phyloP scores from a whole-genome alignment of 1,140 invertebrate species.

The Triops cancriformis region DNA sequence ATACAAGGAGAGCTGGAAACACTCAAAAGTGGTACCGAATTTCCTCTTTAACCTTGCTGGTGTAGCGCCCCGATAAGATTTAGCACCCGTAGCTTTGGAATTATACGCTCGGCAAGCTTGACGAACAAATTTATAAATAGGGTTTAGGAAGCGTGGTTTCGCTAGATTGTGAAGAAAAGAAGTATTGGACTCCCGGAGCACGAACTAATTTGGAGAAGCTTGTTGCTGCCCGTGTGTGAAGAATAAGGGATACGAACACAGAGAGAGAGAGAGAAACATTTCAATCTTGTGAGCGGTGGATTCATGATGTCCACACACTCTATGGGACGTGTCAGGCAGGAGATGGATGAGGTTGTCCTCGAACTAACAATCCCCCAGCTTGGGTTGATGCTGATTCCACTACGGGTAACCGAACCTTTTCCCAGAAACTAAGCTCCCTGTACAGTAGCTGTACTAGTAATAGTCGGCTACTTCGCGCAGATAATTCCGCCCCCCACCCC shows the following conservation, averaged over 20 bases:
- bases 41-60: background rate
- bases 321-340: constrained; percentile 7
- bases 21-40: background rate
- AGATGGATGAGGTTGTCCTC: constrained; percentile 7
- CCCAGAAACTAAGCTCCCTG: background rate
- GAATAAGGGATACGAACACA: background rate
- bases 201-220: background rate
- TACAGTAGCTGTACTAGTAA: too few relatives aligned
- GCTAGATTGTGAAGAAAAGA: background rate
- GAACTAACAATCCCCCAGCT: background rate
- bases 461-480: too few relatives aligned
- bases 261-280: background rate
- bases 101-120: too few relatives aligned
- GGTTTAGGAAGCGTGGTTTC: too few relatives aligned
- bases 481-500: too few relatives aligned
- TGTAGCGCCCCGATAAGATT: background rate
- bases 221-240: background rate
- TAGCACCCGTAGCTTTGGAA: background rate
- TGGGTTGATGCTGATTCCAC: background rate
- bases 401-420: background rate
- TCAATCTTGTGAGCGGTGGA: constrained; percentile 2
- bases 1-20: too few relatives aligned
- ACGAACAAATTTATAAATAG: too few relatives aligned
- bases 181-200: background rate
- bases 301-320: constrained; percentile 10